Conservation (phyloP, 2,797 vertebrate genomes). For the Mormyrops attenuatus region DNA sequence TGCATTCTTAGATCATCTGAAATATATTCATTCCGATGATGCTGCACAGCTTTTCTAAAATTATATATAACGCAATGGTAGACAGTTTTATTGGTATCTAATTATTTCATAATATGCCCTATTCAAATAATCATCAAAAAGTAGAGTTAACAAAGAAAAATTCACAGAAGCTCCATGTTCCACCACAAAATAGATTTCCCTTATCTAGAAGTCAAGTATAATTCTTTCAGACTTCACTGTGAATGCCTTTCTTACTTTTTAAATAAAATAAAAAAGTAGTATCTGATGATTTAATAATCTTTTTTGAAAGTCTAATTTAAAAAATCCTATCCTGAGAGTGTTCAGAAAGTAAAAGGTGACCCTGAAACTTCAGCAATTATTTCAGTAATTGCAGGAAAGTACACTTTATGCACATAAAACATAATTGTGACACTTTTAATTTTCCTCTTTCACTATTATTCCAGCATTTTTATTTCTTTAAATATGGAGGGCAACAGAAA, state of each 20-base stretch:
- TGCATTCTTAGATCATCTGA: neutral
- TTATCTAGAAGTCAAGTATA: neutral
- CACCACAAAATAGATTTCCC: neutral
- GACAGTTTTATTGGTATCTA: neutral
- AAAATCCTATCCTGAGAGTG: constrained; percentile 6
- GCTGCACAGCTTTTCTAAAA: neutral
- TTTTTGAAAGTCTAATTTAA: constrained; percentile 56
- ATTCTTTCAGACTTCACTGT: constrained; percentile 23
- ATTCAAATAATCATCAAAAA: neutral
- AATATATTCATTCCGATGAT: neutral
- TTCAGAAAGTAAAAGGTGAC: constrained; percentile 11
- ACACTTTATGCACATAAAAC: constrained; percentile 40
- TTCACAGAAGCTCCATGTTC: neutral
- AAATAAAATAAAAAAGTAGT: constrained; percentile 42
- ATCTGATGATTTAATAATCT: constrained; percentile 43
- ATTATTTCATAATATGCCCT: neutral
- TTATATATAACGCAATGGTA: neutral
- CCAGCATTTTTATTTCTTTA: neutral
- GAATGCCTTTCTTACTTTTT: constrained; percentile 31
- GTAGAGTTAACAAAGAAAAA: neutral
- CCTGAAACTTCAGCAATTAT: constrained; percentile 64
- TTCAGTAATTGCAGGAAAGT: constrained; percentile 58
- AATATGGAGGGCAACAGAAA: neutral
- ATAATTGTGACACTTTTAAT: neutral
- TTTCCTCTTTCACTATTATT: neutral